Evolutionary conservation across 2,888 invertebrate species (phyloP), one percentile per base, ranked within the genome.

Genomic region (Hypercompe scribonia): DNA sequence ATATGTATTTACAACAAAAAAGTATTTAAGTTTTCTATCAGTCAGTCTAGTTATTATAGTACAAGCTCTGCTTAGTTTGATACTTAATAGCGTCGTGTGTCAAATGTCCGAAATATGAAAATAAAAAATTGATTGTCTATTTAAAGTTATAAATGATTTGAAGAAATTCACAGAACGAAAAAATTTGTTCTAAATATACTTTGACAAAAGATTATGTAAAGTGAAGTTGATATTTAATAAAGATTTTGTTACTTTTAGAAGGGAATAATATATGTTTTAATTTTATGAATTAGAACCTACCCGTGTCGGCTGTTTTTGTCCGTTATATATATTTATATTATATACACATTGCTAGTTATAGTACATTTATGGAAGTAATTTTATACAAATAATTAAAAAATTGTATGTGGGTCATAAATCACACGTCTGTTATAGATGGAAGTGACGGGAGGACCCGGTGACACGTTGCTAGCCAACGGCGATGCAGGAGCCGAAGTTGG

Each of bases 381-480:
- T 11, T 39, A 39, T 42, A 15, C n/a, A n/a, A n/a, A 54, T 50
- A 10, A 54, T 11, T 54, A n/a, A 54, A 54, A n/a, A n/a, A 15
- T 13, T 15, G 11, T 54, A n/a, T 50, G 2, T 50, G 0, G 18
- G 50, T 3, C 15, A 31, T 31, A 61, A 13, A 33, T 58, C 10
- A 58, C 42, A 50, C 64, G n/a, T 74, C n/a, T 58, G 31, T 80
- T 83, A 54, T 74, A 83, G 83, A n/a, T 65, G 65, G 82, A 82
- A 36, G 87, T 83, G 54, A 71, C 76, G 31, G 75, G 79, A 50
- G 89, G 83, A 58, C 81, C 79, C 5, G 76, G 83, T 18, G 90
- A 89, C 67, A 84, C 88, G 3, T 79, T 91, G 50, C 80, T 91
- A n/a, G 87, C 88, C 11, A 91, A 91, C 78, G 89, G 86, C 18